Conservation (phyloP, 30 jellyfish, hydroid and myxozoan species). For the Mastigias papua region DNA sequence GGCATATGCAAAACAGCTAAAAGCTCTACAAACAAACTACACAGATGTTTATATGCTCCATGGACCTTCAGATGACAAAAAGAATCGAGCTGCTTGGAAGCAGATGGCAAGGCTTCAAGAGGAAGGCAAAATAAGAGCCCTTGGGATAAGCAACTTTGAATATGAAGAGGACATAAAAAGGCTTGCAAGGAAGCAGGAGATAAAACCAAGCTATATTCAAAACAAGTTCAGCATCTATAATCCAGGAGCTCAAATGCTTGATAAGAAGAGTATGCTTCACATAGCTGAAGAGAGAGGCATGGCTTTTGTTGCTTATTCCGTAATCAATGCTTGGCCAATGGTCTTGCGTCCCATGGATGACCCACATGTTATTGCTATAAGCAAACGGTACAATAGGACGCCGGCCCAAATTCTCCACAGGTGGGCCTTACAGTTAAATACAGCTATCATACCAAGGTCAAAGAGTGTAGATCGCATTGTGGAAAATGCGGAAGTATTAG, state of each 20-base stretch:
- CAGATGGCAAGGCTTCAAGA: slow-evolving; percentile 38
- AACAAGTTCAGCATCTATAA: slow-evolving; percentile 70
- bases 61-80: slow-evolving; percentile 58
- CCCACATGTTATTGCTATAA: slow-evolving; percentile 66
- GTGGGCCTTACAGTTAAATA: slow-evolving; percentile 77
- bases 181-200: slow-evolving; percentile 37
- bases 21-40: slow-evolving; percentile 26
- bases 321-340: slow-evolving; percentile 64
- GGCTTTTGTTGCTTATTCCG: slow-evolving; percentile 72
- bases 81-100: slow-evolving; percentile 72
- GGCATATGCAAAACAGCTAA: slow-evolving; percentile 27
- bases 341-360: slow-evolving; percentile 59
- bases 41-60: slow-evolving; percentile 74
- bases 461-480: slow-evolving; percentile 70
- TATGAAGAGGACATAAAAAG: slow-evolving; percentile 1
- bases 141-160: slow-evolving; percentile 79
- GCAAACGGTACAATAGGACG: slow-evolving; percentile 51
- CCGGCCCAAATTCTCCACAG: slow-evolving; percentile 61
- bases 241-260: slow-evolving; percentile 64
- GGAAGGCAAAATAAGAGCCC: slow-evolving; percentile 62
- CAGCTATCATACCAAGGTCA: slow-evolving; percentile 68
- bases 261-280: slow-evolving; percentile 47
- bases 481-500: slow-evolving; percentile 62
- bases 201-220: slow-evolving; percentile 65
- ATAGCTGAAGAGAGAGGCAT: slow-evolving; percentile 51